A percentile compares a stretch with the other conserved stretches of the same genome.
Evolutionary conservation across 2,113 vertebrate genomes (phyloP).

Genomic region (Sinocyclocheilus maitianheensis): DNA sequence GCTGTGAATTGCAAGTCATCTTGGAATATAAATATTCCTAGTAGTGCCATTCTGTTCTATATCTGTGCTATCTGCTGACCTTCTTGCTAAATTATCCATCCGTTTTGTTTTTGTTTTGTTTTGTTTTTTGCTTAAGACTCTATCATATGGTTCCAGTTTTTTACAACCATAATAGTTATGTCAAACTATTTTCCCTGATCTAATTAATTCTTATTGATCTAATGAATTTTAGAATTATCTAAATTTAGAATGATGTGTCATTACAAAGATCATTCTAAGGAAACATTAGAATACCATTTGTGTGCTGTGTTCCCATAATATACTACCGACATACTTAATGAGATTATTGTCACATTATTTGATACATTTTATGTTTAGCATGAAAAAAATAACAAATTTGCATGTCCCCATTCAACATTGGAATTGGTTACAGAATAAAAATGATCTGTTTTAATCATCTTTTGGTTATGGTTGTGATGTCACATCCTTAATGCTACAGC

Average conservation of each 20-base stretch:
- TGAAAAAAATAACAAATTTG: neutral
- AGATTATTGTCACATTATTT: neutral
- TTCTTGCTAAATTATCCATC: neutral
- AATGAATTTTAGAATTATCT: neutral
- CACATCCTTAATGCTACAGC: too few species aligned
- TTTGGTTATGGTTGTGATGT: too few species aligned
- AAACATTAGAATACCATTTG: neutral
- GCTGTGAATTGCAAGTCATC: conserved; percentile 10
- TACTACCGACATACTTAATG: neutral
- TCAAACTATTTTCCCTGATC: neutral
- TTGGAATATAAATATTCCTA: conserved; percentile 4
- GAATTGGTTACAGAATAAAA: too few species aligned
- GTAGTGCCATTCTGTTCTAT: neutral
- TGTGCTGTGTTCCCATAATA: neutral
- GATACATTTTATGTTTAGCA: neutral
- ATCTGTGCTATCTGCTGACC: conserved; percentile 3
- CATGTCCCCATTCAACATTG: neutral
- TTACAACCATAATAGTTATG: too few species aligned
- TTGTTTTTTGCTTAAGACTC: neutral
- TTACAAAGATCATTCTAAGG: neutral
- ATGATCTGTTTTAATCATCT: too few species aligned
- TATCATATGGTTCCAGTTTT: too few species aligned
- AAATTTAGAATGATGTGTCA: neutral
- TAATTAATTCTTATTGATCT: neutral
- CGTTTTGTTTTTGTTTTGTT: neutral